These are phyloP conservation scores for Orchesella flavescens DNA, from an alignment of 2,888 invertebrate genomes.

Conservation along the genomic window DNA sequence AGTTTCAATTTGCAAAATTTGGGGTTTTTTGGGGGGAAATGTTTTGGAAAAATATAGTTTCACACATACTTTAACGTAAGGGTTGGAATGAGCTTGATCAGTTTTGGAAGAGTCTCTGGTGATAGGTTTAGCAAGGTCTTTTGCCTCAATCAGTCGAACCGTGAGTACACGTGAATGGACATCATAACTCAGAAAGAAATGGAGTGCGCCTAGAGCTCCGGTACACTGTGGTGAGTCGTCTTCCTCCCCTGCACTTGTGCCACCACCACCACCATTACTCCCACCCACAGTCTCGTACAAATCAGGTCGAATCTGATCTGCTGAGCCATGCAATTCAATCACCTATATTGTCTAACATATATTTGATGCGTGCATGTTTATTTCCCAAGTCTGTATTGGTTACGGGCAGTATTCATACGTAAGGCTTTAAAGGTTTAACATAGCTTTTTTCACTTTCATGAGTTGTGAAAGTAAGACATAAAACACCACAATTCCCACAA, in stretches of 20 bases:
- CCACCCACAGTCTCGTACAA: slow-evolving; percentile 58
- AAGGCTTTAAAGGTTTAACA: too few relatives aligned
- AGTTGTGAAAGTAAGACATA: too few relatives aligned
- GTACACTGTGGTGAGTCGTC: slow-evolving; percentile 50
- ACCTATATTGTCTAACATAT: too few relatives aligned
- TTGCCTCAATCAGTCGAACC: slow-evolving; percentile 75
- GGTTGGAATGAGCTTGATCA: slow-evolving; percentile 75
- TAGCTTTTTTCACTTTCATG: too few relatives aligned
- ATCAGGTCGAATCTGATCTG: slow-evolving; percentile 70
- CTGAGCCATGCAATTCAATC: slow-evolving; percentile 58
- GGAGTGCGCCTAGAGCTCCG: slow-evolving; percentile 65
- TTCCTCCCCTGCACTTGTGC: slow-evolving; percentile 5
- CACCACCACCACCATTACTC: not conserved
- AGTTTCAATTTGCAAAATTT: slow-evolving; percentile 64
- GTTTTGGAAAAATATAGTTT: slow-evolving; percentile 61
- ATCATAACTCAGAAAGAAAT: slow-evolving; percentile 69
- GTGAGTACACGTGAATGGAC: slow-evolving; percentile 61
- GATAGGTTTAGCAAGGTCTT: slow-evolving; percentile 74
- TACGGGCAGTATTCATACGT: too few relatives aligned
- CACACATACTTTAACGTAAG: slow-evolving; percentile 73
- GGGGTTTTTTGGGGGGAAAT: too few relatives aligned
- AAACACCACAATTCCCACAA: too few relatives aligned
- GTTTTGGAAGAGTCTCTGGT: slow-evolving; percentile 73
- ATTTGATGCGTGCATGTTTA: too few relatives aligned
- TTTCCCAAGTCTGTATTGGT: too few relatives aligned